Conservation (phyloP, 2,797 vertebrate genomes). For the Hapalemur alaotrensis region DNA sequence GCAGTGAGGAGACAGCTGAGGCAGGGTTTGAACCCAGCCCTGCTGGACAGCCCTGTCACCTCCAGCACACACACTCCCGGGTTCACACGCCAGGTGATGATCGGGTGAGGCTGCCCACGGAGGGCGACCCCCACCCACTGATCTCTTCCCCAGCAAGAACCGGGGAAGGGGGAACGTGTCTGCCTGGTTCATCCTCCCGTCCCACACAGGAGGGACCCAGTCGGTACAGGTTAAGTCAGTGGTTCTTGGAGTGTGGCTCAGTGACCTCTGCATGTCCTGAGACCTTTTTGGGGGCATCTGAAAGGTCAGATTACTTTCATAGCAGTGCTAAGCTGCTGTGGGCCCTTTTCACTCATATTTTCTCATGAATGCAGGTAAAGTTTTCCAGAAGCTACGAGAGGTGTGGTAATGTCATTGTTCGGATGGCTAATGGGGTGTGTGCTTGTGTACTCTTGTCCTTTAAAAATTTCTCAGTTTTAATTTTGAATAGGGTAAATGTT, state of each 20-base stretch:
- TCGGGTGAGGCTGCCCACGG: background rate
- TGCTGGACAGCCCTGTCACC: background rate
- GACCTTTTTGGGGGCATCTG: background rate
- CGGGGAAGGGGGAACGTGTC: background rate
- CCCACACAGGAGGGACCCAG: background rate
- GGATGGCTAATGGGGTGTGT: too few species aligned
- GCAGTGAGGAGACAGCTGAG: background rate
- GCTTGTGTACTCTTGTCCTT: background rate
- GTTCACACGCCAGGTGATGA: background rate
- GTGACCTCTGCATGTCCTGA: background rate
- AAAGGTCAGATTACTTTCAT: background rate
- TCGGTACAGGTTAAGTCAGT: background rate
- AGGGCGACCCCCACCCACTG: too few species aligned
- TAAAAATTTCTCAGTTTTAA: background rate
- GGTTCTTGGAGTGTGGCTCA: background rate
- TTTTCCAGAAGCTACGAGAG: background rate
- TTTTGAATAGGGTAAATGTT: background rate
- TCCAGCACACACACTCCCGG: background rate
- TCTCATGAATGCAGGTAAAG: background rate
- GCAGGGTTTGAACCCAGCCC: background rate
- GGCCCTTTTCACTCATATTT: background rate
- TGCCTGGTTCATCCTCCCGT: fast-evolving
- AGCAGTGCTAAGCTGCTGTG: background rate
- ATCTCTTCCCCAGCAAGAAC: too few species aligned
- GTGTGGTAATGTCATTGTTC: background rate